Evolutionary conservation across 2,797 vertebrate species (phyloP), one percentile per base, ranked within the genome.

Genomic region (Sebastes paucispinis): DNA sequence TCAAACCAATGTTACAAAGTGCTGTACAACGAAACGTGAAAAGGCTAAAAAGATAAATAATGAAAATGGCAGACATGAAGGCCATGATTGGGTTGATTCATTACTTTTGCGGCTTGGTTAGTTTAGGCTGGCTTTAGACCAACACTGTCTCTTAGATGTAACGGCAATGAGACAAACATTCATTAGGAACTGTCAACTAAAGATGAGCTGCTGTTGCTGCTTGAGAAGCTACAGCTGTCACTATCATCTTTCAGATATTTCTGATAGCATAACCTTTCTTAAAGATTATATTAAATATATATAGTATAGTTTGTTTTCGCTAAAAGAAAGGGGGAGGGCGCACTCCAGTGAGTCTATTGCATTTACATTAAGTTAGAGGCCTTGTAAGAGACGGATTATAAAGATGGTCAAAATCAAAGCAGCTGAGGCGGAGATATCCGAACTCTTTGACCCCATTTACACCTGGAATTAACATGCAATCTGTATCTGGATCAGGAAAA

Each of bases 1-100:
- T 83, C 84, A 85, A 90, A 88, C 31, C 80, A 86, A 80, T 80
- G 81, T 81, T 85, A 88, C 90, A 89, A 87, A 85, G 85, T 87
- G 84, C 86, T 79, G 70, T 73, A 31, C 55, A 81, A 76, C 12
- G 22, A 79, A 79, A 63, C 32, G 7, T 43, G 13, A 75, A 29
- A 63, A 70, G 27, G 60, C n/a, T 31, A n/a, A 57, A 80, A 75
- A 57, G n/a, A n/a, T 24, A 24, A 79, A 54, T 54, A 63, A 67
- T 60, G n/a, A 65, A 65, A 80, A 73, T 60, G 70, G 65, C 69
- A 64, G 65, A 75, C 14, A n/a, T 36, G 57, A 59, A 59, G 31
- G 20, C 4, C 29, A 9, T 64, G 13, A 47, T 31, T 67, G 22
- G 73, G 52, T 34, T 47, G 20, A 57, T 2, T 65, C 7, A 13